Percentiles rank a stretch among this genome's conserved stretches.
phyloP scores from a whole-genome alignment of 1,140 invertebrate genomes.

The Cardiocondyla obscurior region DNA sequence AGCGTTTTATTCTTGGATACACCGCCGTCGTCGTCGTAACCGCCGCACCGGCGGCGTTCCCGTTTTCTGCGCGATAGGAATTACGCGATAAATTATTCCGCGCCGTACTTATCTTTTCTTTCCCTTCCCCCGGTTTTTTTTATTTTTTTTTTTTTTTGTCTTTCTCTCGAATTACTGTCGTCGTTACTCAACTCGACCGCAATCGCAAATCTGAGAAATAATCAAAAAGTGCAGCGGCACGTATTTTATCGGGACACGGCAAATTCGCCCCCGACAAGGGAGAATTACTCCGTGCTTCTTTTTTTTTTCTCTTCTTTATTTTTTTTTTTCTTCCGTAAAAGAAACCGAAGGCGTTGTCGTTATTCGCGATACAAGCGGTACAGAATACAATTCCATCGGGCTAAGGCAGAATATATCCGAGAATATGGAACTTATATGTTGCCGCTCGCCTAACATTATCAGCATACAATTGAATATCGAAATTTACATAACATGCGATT shows the following conservation, averaged over 20 bases:
- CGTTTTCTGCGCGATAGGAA: conserved; percentile 59
- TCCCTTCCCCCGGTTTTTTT: not conserved
- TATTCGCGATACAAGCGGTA: not conserved
- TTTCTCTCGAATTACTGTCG: conserved; percentile 50
- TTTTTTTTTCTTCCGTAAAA: too few relatives aligned
- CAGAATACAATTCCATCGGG: not conserved
- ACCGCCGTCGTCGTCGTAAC: not conserved
- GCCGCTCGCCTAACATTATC: not conserved
- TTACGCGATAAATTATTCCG: conserved; percentile 66
- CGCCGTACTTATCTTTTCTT: conserved; percentile 52
- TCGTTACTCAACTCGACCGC: conserved; percentile 48
- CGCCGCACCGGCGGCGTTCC: conserved; percentile 47
- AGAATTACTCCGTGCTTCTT: conserved; percentile 17
- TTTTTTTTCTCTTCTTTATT: too few relatives aligned
- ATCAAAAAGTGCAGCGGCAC: conserved; percentile 41
- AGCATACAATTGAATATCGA: conserved; percentile 1
- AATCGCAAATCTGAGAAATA: conserved; percentile 36
- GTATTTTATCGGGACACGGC: conserved; percentile 18
- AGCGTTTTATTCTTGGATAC: conserved; percentile 56
- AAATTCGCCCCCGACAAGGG: not conserved
- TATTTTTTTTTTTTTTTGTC: not conserved
- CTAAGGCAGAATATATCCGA: conserved; percentile 14
- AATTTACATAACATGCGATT: conserved; percentile 1
- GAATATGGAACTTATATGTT: not conserved
- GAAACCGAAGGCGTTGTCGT: not conserved